Evolutionary conservation across 2,797 vertebrate genomes (phyloP).

Genomic region (Gobio occitaniae): DNA sequence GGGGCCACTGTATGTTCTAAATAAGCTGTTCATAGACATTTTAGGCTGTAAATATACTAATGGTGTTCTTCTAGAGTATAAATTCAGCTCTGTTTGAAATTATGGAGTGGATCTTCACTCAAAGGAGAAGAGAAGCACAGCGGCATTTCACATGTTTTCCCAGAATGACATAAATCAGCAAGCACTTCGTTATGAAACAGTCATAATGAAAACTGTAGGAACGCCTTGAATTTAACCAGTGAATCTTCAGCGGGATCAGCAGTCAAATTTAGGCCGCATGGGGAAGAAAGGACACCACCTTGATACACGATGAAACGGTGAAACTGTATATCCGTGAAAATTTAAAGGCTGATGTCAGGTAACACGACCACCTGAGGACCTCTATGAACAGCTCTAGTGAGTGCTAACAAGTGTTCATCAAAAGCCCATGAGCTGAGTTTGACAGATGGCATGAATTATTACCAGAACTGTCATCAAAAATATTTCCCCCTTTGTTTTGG

Average conservation of each 20-base stretch:
- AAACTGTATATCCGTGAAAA: conserved; percentile 11
- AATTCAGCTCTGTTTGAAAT: conserved; percentile 53
- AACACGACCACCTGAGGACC: conserved; percentile 41
- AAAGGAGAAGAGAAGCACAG: conserved; percentile 31
- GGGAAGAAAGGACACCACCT: conserved; percentile 32
- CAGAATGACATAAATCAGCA: conserved; percentile 55
- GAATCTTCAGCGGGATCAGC: conserved; percentile 38
- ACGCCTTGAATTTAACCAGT: conserved; percentile 49
- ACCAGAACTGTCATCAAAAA: conserved; percentile 41
- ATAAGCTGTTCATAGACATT: conserved; percentile 39
- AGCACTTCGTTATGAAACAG: conserved; percentile 47
- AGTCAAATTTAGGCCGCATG: conserved; percentile 33
- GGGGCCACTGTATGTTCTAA: not conserved
- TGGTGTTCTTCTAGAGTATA: conserved; percentile 43
- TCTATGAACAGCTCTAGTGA: conserved; percentile 43
- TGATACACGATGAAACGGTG: conserved; percentile 9
- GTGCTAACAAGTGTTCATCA: conserved; percentile 50
- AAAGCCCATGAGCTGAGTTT: conserved; percentile 47
- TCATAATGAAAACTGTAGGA: conserved; percentile 52
- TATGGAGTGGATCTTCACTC: conserved; percentile 42
- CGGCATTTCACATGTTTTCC: conserved; percentile 40
- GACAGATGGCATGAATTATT: conserved; percentile 28
- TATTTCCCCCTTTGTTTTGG: conserved; percentile 32
- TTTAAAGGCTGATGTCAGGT: conserved; percentile 39
- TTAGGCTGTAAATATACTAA: conserved; percentile 46